Conservation (phyloP, 2,113 vertebrate species). For the Pelecanus crispus region DNA sequence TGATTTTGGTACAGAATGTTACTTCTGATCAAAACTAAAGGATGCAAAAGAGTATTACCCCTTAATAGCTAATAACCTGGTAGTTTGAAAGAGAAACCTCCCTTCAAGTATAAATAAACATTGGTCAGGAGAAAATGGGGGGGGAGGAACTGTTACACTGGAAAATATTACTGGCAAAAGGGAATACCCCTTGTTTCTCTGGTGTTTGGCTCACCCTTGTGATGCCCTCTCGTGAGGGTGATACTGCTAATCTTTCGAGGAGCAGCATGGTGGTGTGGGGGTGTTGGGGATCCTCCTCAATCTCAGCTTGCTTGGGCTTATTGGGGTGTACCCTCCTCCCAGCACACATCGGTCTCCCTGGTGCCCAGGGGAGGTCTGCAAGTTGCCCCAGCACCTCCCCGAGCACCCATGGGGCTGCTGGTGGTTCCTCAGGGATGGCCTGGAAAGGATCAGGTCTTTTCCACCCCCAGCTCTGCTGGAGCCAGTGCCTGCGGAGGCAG, state of each 20-base stretch:
- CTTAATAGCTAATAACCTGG: neutral
- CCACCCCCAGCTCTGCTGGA: neutral
- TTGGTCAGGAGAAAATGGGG: neutral
- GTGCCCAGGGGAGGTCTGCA: neutral
- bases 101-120: neutral
- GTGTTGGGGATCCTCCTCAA: neutral
- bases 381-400: neutral
- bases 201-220: neutral
- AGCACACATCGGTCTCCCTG: neutral
- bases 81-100: neutral
- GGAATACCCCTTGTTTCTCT: rapidly evolving
- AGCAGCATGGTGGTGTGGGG: neutral
- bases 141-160: neutral
- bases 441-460: neutral
- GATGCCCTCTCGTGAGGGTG: neutral
- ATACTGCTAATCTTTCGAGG: neutral
- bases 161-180: neutral
- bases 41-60: neutral
- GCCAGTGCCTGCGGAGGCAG: neutral
- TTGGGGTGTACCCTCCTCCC: neutral
- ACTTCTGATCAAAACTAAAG: neutral
- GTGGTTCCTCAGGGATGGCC: neutral
- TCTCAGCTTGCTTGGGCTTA: neutral
- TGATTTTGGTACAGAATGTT: neutral
- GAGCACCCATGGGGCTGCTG: neutral